Base-by-base conservation (phyloP, 2,888 invertebrate genomes). In the Dusona sp. region DNA sequence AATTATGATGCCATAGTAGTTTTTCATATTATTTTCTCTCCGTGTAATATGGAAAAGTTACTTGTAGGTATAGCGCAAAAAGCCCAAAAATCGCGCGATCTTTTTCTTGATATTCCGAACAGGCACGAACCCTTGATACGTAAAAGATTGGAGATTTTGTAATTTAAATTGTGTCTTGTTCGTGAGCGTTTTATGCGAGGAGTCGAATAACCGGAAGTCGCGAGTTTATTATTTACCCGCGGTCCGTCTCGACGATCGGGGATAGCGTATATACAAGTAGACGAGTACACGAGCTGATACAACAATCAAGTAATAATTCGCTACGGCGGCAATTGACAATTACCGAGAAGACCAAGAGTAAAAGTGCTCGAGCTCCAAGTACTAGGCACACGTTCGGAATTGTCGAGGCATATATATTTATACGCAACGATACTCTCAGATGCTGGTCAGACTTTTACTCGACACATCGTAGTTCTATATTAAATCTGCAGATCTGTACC, bases 151-250 rank as follows among this genome's bases (percentile, higher is more conserved):
- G 54, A 54, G 54, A 7, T 57, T 38, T n/a, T 13, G 16, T 38
- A 36, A 33, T 64, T 61, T n/a, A 48, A 51, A 22, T 9, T 25
- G 45, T 22, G 57, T 25, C 38, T 68, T 57, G 61, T 13, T 36
- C 75, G 78, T 4, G 19, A 51, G 45, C 57, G 42, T 51, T 4
- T 25, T 38, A 67, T 25, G 65, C 64, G 22, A 48, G 70, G 65
- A 75, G 19, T 61, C 61, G 29, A 73, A 38, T 19, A 67, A 72
- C 83, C 86, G 86, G 86, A 86, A 84, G 80, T 57, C 19, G 25
- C 73, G 84, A 86, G 67, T 81, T 86, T 80, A 83, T 86, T 78
- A 80, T 86, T 83, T 86, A 83, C 68, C 61, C 72, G 80, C 83
- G 51, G 51, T 38, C 29, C 75, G 80, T 86, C 86, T 83, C 83